Evolutionary conservation across 2,888 invertebrate genomes (phyloP).

Genomic region (Zootermopsis nevadensis): DNA sequence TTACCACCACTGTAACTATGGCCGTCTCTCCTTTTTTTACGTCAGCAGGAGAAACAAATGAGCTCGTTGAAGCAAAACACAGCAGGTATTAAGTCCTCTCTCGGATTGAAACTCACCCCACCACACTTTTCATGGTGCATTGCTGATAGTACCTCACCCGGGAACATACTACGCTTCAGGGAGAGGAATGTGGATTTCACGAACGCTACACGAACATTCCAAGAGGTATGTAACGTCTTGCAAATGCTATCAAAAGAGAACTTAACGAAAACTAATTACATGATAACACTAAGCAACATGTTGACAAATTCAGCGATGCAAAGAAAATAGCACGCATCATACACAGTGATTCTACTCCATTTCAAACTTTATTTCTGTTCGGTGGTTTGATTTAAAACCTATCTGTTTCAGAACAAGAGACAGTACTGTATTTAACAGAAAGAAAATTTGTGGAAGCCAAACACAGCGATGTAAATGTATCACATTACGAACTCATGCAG

Average conservation of each 20-base stretch:
- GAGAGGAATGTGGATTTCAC: not conserved
- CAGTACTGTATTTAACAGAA: not conserved
- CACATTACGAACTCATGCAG: not conserved
- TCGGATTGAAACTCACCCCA: not conserved
- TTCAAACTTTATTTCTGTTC: not conserved
- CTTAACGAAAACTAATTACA: no score
- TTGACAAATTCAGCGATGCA: no score
- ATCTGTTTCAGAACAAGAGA: not conserved
- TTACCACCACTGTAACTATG: not conserved
- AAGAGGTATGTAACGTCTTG: no score
- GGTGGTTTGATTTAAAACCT: not conserved
- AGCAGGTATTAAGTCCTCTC: slow-evolving; percentile 22
- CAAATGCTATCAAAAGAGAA: no score
- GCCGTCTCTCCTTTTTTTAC: not conserved
- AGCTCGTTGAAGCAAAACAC: slow-evolving; percentile 5
- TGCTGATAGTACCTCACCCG: not conserved
- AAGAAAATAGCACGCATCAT: no score
- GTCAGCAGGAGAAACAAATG: slow-evolving; percentile 5
- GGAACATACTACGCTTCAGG: not conserved
- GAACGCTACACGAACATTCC: not conserved
- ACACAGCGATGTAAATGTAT: not conserved
- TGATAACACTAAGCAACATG: no score
- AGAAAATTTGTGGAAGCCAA: not conserved
- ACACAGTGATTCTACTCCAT: not conserved
- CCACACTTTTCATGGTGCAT: slow-evolving; percentile 8